Conservation (phyloP, 2,113 vertebrate species). For the Leuciscus idus region DNA sequence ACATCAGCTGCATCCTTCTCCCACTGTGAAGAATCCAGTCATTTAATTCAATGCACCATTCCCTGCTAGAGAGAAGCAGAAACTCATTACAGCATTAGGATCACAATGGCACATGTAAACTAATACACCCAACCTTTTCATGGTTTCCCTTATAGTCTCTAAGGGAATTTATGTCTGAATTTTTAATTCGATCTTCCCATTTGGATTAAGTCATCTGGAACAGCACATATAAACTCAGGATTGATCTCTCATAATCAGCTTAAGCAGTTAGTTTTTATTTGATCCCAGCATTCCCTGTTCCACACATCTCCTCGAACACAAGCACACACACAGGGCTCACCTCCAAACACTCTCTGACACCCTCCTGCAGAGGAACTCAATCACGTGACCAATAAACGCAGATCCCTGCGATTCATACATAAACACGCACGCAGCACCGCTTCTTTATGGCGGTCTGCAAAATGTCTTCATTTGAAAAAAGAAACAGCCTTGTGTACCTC, state of each 20-base stretch:
- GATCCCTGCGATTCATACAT: background rate
- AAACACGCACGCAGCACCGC: background rate
- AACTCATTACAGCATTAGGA: background rate
- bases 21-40: background rate
- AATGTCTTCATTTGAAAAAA: background rate
- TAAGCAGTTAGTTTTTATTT: background rate
- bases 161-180: background rate
- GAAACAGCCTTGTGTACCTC: background rate
- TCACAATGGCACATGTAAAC: slow-evolving; percentile 4
- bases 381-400: background rate
- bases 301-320: background rate
- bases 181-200: slow-evolving; percentile 23
- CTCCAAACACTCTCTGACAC: background rate
- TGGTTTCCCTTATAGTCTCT: background rate
- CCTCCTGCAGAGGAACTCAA: background rate
- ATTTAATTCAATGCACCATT: background rate
- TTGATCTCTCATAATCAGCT: slow-evolving; percentile 37
- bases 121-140: slow-evolving; percentile 18
- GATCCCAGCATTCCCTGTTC: slow-evolving; percentile 15
- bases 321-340: background rate
- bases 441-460: background rate
- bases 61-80: background rate
- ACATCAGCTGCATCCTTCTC: background rate
- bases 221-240: background rate
- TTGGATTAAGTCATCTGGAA: slow-evolving; percentile 33